Evolutionary conservation across 2,888 invertebrate genomes (phyloP), one percentile per base, ranked within the genome.

Genomic region (Pyrgus malvae): DNA sequence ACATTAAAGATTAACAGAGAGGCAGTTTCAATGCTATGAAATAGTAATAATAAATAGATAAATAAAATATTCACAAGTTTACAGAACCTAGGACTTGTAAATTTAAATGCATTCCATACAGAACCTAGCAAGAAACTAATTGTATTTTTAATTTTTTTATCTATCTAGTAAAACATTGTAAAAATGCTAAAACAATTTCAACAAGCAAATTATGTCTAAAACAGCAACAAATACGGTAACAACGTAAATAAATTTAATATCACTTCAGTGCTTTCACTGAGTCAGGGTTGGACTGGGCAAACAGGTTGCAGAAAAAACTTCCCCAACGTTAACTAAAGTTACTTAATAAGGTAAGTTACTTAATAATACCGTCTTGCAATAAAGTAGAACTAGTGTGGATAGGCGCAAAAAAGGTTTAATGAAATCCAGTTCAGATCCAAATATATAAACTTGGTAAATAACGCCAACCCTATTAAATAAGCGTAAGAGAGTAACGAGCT

Each of bases 221-320:
- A 51, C 31, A 40, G 41, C 41, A 57, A 59, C 51, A 56, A 41
- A 60, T 41, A 57, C 37, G 33, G 40, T 55, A 60, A 60, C 56
- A 58, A 55, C 14, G 25, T 48, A 60, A 55, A 55, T 46, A 41
- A 42, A 55, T 46, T 35, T 55, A 57, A 61, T 63, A 63, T 63
- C 60, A 63, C 60, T 54, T 58, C 33, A 17, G 23, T 41, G 48
- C 48, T 58, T 58, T 57, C 55, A 60, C 55, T 57, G 38, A 57
- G 57, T 44, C 21, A 27, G 27, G 17, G 25, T n/a, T 12, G 21
- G 14, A 11, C 23, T 31, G n/a, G 2, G 9, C 16, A n/a, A 40
- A 23, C 7, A 17, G 2, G 1, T 16, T 9, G 16, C 9, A 17
- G 16, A 16, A 6, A 35, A 4, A 33, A 16, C 6, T 12, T 14